phyloP scores from a whole-genome alignment of 2,888 invertebrate species.

The Glyphotaelius pellucidus region DNA sequence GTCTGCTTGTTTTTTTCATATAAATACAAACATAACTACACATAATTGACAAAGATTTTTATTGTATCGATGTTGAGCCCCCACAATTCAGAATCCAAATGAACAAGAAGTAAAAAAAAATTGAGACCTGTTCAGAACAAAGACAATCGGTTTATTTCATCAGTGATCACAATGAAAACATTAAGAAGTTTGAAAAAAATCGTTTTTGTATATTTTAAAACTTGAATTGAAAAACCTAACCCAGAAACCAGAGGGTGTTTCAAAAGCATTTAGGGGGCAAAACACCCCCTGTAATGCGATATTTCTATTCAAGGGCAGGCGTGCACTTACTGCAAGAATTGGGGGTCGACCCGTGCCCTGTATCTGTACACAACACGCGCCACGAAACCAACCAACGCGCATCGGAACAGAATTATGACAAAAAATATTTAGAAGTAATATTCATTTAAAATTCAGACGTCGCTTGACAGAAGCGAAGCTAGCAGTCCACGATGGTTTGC shows the following conservation, averaged over 20 bases:
- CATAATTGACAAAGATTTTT: too few relatives aligned
- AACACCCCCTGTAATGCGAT: constrained; percentile 61
- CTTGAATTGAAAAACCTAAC: background rate
- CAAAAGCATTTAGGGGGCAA: constrained; percentile 18
- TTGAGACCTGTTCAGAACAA: too few relatives aligned
- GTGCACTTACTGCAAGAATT: constrained; percentile 22
- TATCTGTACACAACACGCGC: constrained; percentile 13
- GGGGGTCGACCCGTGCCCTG: background rate
- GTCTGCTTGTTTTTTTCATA: too few relatives aligned
- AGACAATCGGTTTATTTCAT: too few relatives aligned
- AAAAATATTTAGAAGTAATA: background rate
- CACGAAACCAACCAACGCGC: background rate
- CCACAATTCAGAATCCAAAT: too few relatives aligned
- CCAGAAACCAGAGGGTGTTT: background rate
- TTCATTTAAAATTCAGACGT: background rate
- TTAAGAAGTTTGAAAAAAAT: background rate
- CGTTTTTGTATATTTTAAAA: background rate
- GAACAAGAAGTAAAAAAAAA: too few relatives aligned
- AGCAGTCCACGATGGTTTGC: too few relatives aligned
- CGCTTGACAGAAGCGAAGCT: background rate
- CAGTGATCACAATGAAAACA: too few relatives aligned
- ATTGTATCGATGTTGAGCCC: too few relatives aligned
- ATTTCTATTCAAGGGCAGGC: constrained; percentile 65
- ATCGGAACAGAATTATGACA: background rate
- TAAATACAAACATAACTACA: too few relatives aligned